Evolutionary conservation across 2,888 invertebrate species (phyloP), one percentile per base, ranked within the genome.

Genomic region (Cyclophora punctaria): DNA sequence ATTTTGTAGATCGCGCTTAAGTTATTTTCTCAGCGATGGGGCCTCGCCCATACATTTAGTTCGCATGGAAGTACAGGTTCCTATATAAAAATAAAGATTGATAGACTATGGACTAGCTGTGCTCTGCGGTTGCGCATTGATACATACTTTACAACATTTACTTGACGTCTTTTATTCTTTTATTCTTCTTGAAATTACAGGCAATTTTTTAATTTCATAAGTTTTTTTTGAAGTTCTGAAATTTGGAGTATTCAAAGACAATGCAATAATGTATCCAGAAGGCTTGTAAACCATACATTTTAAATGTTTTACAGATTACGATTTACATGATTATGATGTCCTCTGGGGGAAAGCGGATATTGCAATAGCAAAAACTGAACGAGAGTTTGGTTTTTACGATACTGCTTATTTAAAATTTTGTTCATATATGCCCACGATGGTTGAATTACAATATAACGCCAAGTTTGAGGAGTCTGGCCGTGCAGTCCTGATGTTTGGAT

Each of bases 321-420:
- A 67, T 3, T 60, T 78, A 3, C 57, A 63, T 33, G 72, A 64
- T 45, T 49, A 53, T 0, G 57, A 58, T 7, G 69, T 69, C 6
- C 60, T 64, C 34, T 80, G 80, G 80, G 58, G 74, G 0, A 48
- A 53, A 2, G 58, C 71, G n/a, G 80, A 80, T 47, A 74, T 80
- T 50, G 80, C 73, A 0, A 48, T 77, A 2, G 70, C 60, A 0
- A 66, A 69, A 60, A 78, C 79, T 3, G 76, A 80, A 20, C 61
- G 67, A 0, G 59, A 69, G 1, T 78, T 56, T 44, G 46, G 68
- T 6, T 66, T 69, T 3, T 5, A 45, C 0, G 65, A 68, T 35
- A 3, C 43, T 0, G 3, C 7, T 0, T 67, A 54, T 7, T 33
- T 48, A 4, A n/a, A 44, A 0, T 3, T 51, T 0, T 78, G 78